Conservation (phyloP, 1,140 invertebrate genomes). For the Drosophila takahashii region DNA sequence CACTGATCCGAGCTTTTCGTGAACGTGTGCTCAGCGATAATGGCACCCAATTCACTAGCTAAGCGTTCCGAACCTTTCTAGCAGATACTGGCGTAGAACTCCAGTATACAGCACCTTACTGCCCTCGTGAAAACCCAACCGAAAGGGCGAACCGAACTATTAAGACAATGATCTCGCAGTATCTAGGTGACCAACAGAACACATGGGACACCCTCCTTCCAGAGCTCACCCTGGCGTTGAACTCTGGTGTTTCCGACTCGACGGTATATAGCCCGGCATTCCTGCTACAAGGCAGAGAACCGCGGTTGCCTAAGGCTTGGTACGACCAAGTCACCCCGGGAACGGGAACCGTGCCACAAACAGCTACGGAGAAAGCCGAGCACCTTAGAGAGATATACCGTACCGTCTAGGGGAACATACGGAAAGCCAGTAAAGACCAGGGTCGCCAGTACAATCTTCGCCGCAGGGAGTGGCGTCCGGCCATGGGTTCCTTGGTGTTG, state of each 20-base stretch:
- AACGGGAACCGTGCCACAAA: no score
- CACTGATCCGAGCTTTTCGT: neutral
- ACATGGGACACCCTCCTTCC: neutral
- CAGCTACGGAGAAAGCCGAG: no score
- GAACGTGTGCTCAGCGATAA: neutral
- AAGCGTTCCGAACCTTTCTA: neutral
- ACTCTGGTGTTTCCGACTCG: conserved; percentile 5
- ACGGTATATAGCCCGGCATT: neutral
- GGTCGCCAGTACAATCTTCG: conserved; percentile 1
- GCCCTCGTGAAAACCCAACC: neutral
- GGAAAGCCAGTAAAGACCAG: neutral
- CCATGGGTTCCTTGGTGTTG: neutral
- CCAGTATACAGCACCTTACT: neutral
- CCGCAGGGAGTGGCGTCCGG: neutral
- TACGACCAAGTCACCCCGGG: conserved; percentile 1
- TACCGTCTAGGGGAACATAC: no score
- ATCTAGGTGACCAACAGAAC: no score
- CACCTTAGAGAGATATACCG: no score
- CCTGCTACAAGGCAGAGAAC: conserved; percentile 8
- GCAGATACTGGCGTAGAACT: neutral
- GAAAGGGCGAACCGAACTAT: no score
- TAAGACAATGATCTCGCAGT: no score
- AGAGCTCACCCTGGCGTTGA: conserved; percentile 10
- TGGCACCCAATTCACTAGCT: neutral
- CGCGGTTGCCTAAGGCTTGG: neutral